These are phyloP conservation scores for Eutrigla gurnardus DNA, from an alignment of 2,797 vertebrate genomes.

Conservation along the genomic window DNA sequence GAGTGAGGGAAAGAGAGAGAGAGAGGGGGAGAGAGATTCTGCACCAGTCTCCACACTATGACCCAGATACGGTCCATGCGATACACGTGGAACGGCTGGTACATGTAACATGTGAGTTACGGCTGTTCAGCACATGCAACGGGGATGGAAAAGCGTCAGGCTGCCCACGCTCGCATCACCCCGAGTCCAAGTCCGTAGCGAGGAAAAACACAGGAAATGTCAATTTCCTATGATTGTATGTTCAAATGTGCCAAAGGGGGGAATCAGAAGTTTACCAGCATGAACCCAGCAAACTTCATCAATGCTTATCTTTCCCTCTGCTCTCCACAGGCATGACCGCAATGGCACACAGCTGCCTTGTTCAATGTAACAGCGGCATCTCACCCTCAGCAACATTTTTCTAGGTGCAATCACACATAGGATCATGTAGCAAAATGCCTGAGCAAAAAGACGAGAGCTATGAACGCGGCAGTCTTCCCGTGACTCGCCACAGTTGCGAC, in stretches of 20 bases:
- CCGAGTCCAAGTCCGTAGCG: background rate
- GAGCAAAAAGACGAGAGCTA: slow-evolving; percentile 43
- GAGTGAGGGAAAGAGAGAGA: slow-evolving; percentile 11
- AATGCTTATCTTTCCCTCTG: slow-evolving; percentile 37
- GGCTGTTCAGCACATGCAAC: slow-evolving; percentile 38
- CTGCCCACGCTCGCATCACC: slow-evolving; percentile 2
- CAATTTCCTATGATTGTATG: slow-evolving; percentile 17
- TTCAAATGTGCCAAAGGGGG: slow-evolving; percentile 19
- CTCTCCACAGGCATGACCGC: slow-evolving; percentile 46
- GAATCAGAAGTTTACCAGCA: slow-evolving; percentile 38
- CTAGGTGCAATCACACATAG: slow-evolving; percentile 61
- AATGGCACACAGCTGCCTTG: slow-evolving; percentile 64
- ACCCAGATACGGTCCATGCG: slow-evolving; percentile 60
- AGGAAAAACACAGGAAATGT: background rate
- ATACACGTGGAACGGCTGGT: slow-evolving; percentile 41
- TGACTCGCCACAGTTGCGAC: slow-evolving; percentile 61
- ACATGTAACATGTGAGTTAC: slow-evolving; percentile 50
- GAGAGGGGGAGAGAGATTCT: slow-evolving; percentile 19
- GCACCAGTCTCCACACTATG: slow-evolving; percentile 46
- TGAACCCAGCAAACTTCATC: slow-evolving; percentile 28
- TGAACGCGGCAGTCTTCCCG: slow-evolving; percentile 55
- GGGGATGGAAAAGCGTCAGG: slow-evolving; percentile 1
- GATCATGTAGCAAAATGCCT: slow-evolving; percentile 59
- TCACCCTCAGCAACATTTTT: slow-evolving; percentile 58
- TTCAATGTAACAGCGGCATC: slow-evolving; percentile 47